These are phyloP conservation scores for Acromyrmex charruanus DNA, from an alignment of 1,140 invertebrate genomes.

Conservation along the genomic window DNA sequence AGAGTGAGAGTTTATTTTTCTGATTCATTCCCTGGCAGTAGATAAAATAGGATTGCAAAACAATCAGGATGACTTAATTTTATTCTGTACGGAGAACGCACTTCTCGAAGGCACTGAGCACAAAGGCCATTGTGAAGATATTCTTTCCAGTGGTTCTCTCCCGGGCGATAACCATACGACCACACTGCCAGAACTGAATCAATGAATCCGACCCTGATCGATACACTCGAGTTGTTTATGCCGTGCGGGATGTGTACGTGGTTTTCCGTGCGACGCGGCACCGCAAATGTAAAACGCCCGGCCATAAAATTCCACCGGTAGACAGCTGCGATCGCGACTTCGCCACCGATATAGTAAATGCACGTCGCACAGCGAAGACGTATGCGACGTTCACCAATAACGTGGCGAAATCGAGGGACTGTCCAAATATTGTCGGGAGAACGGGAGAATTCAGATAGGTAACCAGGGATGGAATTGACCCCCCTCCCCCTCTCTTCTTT, in stretches of 20 bases:
- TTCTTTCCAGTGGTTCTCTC: neutral
- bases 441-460: neutral
- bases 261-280: constrained; percentile 36
- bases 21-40: neutral
- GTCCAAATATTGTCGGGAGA: constrained; percentile 57
- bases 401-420: constrained; percentile 55
- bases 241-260: constrained; percentile 48
- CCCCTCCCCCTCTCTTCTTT: neutral
- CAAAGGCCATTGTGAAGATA: constrained; percentile 11
- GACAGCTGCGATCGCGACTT: constrained; percentile 63
- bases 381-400: constrained; percentile 55
- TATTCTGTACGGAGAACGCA: constrained; percentile 4
- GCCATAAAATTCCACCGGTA: constrained; percentile 49
- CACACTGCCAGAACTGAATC: neutral
- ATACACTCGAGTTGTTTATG: constrained; percentile 58
- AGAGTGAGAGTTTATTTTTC: neutral
- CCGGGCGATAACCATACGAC: constrained; percentile 28
- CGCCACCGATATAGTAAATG: constrained; percentile 38
- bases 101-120: neutral
- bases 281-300: constrained; percentile 71
- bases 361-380: constrained; percentile 46
- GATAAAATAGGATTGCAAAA: neutral
- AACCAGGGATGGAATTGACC: constrained; percentile 32
- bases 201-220: constrained; percentile 37
- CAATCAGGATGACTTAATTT: constrained; percentile 34